Evolutionary conservation across 1,140 invertebrate species (phyloP).

Genomic region (Aphelenchoides avenae): DNA sequence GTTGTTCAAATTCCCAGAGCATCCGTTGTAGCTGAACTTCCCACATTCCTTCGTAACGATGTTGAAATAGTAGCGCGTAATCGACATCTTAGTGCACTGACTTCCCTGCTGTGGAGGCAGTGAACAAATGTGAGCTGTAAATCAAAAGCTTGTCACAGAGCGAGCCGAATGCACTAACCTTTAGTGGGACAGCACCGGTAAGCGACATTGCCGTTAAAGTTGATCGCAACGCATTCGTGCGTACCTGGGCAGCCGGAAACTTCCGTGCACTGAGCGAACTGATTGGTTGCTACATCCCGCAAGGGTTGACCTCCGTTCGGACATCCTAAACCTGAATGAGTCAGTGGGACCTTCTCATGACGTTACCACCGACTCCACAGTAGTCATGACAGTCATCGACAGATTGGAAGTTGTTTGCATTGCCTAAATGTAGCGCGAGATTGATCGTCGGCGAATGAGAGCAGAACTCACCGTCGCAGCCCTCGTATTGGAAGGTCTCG

Average conservation of each 20-base stretch:
- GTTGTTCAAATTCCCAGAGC: slow-evolving; percentile 51
- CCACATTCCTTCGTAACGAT: slow-evolving; percentile 56
- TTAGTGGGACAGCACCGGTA: slow-evolving; percentile 55
- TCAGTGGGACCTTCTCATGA: neutral
- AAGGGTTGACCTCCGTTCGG: slow-evolving; percentile 57
- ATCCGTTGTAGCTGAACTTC: slow-evolving; percentile 41
- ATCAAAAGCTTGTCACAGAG: neutral
- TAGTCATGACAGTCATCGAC: slow-evolving; percentile 45
- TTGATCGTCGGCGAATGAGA: slow-evolving; percentile 3
- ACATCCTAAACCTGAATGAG: slow-evolving; percentile 33
- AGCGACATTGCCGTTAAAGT: slow-evolving; percentile 48
- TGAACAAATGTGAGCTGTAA: slow-evolving; percentile 51
- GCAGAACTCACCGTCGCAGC: slow-evolving; percentile 40
- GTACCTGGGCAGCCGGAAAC: slow-evolving; percentile 36
- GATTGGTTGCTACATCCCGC: slow-evolving; percentile 45
- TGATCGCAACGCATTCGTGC: slow-evolving; percentile 53
- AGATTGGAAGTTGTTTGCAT: slow-evolving; percentile 45
- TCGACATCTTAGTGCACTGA: slow-evolving; percentile 45
- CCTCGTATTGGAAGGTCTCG: slow-evolving; percentile 48
- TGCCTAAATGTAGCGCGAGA: slow-evolving; percentile 1
- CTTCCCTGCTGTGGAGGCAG: slow-evolving; percentile 54
- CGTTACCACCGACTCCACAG: slow-evolving; percentile 41
- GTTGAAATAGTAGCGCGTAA: slow-evolving; percentile 55
- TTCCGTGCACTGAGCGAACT: slow-evolving; percentile 47
- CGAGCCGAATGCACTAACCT: slow-evolving; percentile 18